These are phyloP conservation scores for Silurus glanis DNA, from an alignment of 2,113 vertebrate species.

Conservation along the genomic window DNA sequence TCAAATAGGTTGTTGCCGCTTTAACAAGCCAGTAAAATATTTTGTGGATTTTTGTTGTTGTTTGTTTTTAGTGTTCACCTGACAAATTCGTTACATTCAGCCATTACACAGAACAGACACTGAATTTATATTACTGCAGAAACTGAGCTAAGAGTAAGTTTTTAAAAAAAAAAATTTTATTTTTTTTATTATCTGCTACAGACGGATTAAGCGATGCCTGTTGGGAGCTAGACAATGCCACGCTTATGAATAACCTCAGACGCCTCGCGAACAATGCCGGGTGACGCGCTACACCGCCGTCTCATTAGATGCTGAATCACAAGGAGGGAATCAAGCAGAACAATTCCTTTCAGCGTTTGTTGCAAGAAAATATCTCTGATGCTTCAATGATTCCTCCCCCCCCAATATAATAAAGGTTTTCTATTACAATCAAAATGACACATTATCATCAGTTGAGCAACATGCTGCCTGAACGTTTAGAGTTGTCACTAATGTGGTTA, in stretches of 20 bases:
- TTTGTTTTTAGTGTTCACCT: conserved; percentile 26
- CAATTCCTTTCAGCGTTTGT: conserved; percentile 36
- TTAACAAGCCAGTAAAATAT: not conserved
- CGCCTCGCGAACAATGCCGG: conserved; percentile 51
- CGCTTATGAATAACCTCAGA: conserved; percentile 44
- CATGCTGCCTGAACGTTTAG: not conserved
- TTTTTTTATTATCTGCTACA: conserved; percentile 36
- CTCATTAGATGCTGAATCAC: conserved; percentile 53
- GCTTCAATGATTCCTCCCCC: not conserved
- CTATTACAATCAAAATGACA: not conserved
- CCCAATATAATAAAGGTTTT: not conserved
- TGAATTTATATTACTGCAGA: not conserved
- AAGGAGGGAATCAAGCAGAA: conserved; percentile 47
- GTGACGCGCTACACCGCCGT: conserved; percentile 44
- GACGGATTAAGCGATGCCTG: conserved; percentile 53
- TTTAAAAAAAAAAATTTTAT: too few relatives aligned
- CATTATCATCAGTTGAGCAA: not conserved
- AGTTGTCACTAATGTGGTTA: not conserved
- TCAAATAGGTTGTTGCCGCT: not conserved
- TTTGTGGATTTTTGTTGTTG: not conserved
- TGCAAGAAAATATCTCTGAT: conserved; percentile 23
- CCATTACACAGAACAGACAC: not conserved
- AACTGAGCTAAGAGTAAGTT: conserved; percentile 18
- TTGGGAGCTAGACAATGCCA: conserved; percentile 53
- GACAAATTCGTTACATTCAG: not conserved